Evolutionary conservation across 2,888 invertebrate species (phyloP).

Genomic region (Mesorhabditis sp.): DNA sequence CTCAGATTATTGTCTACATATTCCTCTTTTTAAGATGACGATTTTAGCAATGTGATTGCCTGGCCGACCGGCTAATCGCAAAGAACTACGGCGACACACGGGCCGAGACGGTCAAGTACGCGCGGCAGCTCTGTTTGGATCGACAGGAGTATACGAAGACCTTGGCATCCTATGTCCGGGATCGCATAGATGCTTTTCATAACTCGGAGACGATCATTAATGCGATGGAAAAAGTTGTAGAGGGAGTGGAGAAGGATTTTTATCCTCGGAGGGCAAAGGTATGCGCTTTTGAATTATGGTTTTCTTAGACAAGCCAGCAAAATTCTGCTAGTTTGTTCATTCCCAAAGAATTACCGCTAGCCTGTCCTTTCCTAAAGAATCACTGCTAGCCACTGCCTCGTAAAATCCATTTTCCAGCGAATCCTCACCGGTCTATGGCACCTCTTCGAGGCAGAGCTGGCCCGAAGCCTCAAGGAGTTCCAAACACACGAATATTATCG

Average conservation of each 20-base stretch:
- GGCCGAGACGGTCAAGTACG: not conserved
- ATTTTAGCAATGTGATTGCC: constrained; percentile 5
- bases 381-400: not conserved
- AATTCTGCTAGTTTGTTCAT: not conserved
- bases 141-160: constrained; percentile 5
- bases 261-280: not conserved
- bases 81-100: not conserved
- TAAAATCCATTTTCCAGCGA: not conserved
- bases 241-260: not conserved
- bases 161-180: constrained; percentile 5
- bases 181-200: not conserved
- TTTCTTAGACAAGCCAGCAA: not conserved
- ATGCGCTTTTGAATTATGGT: not conserved
- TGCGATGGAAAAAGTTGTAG: not conserved
- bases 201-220: constrained; percentile 6
- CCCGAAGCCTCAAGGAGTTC: constrained; percentile 6
- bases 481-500: not conserved
- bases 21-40: too few species aligned
- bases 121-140: not conserved
- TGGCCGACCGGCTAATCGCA: constrained; percentile 1
- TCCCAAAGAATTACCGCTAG: not conserved
- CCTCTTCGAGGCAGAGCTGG: not conserved
- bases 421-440: not conserved
- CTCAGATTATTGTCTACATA: constrained; percentile 5
- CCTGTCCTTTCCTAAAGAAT: not conserved